Evolutionary conservation across 2,797 vertebrate genomes (phyloP).

Genomic region (Nothura maculosa): DNA sequence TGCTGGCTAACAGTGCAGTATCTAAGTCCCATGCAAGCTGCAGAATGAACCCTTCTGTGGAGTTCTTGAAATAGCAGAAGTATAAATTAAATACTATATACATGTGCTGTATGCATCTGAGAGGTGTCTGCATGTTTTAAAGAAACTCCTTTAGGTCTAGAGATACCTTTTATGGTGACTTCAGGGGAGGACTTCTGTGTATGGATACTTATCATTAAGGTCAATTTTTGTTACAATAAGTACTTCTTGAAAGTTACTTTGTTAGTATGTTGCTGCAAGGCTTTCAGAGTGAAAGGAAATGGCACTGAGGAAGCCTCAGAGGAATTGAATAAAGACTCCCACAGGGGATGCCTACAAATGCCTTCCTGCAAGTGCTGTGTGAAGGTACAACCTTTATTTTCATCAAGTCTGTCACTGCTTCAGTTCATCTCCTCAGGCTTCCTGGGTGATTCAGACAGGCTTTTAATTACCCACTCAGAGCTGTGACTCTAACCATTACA

Average conservation of each 20-base stretch:
- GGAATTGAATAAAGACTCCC: background rate
- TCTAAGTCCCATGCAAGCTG: background rate
- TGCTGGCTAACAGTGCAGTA: background rate
- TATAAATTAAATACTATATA: background rate
- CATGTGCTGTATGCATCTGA: background rate
- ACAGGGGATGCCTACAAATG: background rate
- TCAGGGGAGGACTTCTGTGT: background rate
- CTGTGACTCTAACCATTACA: background rate
- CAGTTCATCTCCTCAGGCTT: conserved; percentile 6
- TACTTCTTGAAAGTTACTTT: background rate
- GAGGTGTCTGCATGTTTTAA: background rate
- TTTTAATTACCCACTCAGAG: conserved; percentile 37
- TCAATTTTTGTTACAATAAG: background rate
- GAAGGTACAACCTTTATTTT: conserved; percentile 16
- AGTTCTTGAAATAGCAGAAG: background rate
- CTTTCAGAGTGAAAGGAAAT: background rate
- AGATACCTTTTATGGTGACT: background rate
- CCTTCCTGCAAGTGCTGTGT: background rate
- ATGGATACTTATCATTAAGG: background rate
- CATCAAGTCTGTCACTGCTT: conserved; percentile 16
- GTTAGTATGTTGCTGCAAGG: background rate
- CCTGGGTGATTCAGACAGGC: background rate
- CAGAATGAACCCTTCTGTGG: conserved; percentile 6
- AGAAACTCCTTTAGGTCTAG: background rate
- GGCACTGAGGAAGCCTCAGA: background rate